Evolutionary conservation across 64 coral and sea anemone species (phyloP).

Genomic region (Actinia equina): DNA sequence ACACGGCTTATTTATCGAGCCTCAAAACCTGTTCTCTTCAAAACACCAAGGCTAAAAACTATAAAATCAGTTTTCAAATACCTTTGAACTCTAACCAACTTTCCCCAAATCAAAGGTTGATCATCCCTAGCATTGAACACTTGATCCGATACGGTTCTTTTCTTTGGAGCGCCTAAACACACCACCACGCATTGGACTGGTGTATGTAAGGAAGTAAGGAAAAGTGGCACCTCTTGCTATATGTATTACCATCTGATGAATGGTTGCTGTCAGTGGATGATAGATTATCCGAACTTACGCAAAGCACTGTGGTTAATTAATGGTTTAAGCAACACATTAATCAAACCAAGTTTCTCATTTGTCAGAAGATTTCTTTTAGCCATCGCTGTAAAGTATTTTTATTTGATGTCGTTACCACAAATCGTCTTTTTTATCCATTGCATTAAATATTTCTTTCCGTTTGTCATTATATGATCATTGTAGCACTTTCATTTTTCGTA

Average conservation of each 20-base stretch:
- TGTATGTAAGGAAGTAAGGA: not conserved
- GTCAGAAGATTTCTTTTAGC: not conserved
- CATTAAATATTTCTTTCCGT: too few species aligned
- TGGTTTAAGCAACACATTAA: slow-evolving; percentile 18
- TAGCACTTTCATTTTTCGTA: too few species aligned
- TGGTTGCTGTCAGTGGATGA: not conserved
- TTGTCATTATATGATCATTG: too few species aligned
- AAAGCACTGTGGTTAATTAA: slow-evolving; percentile 10
- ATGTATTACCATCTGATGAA: slow-evolving; percentile 14
- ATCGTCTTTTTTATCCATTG: not conserved
- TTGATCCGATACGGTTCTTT: not conserved
- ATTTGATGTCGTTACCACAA: not conserved
- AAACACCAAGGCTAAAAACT: not conserved
- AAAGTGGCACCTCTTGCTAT: not conserved
- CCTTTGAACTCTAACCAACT: not conserved
- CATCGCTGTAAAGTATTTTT: not conserved
- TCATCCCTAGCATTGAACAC: not conserved
- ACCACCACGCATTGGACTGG: not conserved
- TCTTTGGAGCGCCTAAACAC: not conserved
- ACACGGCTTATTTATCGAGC: not conserved
- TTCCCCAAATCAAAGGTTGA: not conserved
- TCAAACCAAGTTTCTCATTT: not conserved
- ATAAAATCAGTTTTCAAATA: not conserved
- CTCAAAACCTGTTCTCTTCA: not conserved
- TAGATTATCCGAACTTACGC: slow-evolving; percentile 7